Evolutionary conservation across 2,888 invertebrate genomes (phyloP).

Genomic region (Andrena camellia): DNA sequence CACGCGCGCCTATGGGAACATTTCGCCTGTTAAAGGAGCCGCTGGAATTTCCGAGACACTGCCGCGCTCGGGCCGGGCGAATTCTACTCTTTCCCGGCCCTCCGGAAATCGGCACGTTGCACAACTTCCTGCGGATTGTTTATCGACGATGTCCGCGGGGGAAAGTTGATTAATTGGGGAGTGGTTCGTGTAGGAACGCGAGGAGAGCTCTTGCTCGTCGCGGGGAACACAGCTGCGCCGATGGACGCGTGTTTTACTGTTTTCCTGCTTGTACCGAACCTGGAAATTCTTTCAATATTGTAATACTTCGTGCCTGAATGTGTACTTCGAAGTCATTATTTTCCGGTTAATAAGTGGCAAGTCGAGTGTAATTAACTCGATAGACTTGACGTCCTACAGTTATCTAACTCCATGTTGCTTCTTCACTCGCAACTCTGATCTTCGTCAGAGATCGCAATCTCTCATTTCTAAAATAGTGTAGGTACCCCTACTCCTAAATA

Average conservation of each 20-base stretch:
- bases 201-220: background rate
- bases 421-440: too few species aligned
- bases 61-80: background rate
- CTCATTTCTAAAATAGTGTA: too few species aligned
- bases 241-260: background rate
- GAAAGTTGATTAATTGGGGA: constrained; percentile 40
- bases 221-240: constrained; percentile 1
- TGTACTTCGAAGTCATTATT: too few species aligned
- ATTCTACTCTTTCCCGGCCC: background rate
- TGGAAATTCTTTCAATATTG: background rate
- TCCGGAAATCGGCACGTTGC: constrained; percentile 28
- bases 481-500: too few species aligned
- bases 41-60: constrained; percentile 28
- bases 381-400: too few species aligned
- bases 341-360: too few species aligned
- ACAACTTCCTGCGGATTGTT: constrained; percentile 17
- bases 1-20: constrained; percentile 58
- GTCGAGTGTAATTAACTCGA: too few species aligned
- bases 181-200: constrained; percentile 8
- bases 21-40: constrained; percentile 53
- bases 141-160: background rate
- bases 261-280: constrained; percentile 12
- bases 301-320: too few species aligned
- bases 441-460: too few species aligned
- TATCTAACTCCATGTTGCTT: too few species aligned